These are phyloP conservation scores for Limnephilus rhombicus DNA, from an alignment of 2,888 invertebrate species.

Conservation along the genomic window DNA sequence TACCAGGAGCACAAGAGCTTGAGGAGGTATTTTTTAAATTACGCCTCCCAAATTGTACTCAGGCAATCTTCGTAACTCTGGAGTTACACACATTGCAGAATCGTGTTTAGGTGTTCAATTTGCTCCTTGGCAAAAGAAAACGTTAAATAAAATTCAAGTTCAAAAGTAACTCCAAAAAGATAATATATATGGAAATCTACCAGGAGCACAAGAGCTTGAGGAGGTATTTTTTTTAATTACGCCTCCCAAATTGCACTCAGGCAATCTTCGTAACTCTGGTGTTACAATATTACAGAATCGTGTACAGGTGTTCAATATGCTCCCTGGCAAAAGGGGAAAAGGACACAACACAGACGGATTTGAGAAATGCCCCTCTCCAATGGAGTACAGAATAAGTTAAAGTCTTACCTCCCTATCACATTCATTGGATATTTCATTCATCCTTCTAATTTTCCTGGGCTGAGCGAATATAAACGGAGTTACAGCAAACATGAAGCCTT, in stretches of 20 bases:
- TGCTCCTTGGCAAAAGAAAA: neutral
- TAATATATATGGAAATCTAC: neutral
- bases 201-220: neutral
- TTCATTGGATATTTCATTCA: slow-evolving; percentile 74
- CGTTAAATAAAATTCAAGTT: too few species aligned
- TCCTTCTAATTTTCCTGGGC: slow-evolving; percentile 74
- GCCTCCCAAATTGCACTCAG: neutral
- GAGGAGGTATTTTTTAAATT: neutral
- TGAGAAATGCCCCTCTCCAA: neutral
- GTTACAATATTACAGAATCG: neutral
- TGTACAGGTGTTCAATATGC: neutral
- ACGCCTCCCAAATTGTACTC: neutral
- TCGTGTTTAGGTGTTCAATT: neutral
- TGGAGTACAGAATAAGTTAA: neutral
- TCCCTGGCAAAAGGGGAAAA: neutral
- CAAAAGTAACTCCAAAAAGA: neutral
- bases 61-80: neutral
- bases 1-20: neutral
- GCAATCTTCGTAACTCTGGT: neutral
- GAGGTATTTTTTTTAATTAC: neutral
- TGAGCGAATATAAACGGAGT: slow-evolving; percentile 73
- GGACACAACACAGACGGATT: neutral
- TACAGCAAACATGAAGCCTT: slow-evolving; percentile 73
- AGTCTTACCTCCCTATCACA: slow-evolving; percentile 73
- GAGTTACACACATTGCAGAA: neutral